Evolutionary conservation across 2,888 invertebrate species (phyloP).

Genomic region (Mesorhabditis spiculigera): DNA sequence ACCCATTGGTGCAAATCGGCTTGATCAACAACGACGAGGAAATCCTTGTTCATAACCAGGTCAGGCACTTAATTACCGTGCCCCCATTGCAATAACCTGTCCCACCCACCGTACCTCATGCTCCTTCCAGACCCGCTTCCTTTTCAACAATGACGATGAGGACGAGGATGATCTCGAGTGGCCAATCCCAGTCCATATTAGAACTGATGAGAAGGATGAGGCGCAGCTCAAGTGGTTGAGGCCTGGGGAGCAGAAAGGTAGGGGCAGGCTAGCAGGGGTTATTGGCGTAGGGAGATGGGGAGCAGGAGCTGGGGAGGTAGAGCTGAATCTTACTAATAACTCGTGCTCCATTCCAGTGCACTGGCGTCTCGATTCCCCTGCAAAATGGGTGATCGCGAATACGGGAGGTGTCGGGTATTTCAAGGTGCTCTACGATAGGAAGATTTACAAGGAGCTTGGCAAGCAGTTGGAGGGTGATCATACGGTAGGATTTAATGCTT

Average conservation of each 20-base stretch:
- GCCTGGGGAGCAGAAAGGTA: constrained; percentile 17
- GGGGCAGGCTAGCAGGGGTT: constrained; percentile 7
- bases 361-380: constrained; percentile 7
- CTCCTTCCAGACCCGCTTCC: constrained; percentile 29
- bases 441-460: constrained; percentile 29
- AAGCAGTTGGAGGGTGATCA: constrained; percentile 33
- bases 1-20: constrained; percentile 33
- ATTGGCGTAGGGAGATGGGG: no score
- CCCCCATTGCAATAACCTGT: no score
- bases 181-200: constrained; percentile 44
- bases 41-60: constrained; percentile 31
- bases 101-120: no score
- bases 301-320: no score
- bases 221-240: constrained; percentile 31
- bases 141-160: constrained; percentile 28
- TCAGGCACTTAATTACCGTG: background rate
- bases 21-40: constrained; percentile 13
- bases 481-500: constrained; percentile 15
- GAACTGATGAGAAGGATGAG: constrained; percentile 15
- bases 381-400: constrained; percentile 42
- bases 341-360: background rate
- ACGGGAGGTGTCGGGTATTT: constrained; percentile 45
- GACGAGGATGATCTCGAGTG: constrained; percentile 19
- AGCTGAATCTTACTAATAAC: no score
- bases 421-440: constrained; percentile 36